Base-by-base conservation (phyloP, 1,140 invertebrate species). In the Aphaenogaster rudis region DNA sequence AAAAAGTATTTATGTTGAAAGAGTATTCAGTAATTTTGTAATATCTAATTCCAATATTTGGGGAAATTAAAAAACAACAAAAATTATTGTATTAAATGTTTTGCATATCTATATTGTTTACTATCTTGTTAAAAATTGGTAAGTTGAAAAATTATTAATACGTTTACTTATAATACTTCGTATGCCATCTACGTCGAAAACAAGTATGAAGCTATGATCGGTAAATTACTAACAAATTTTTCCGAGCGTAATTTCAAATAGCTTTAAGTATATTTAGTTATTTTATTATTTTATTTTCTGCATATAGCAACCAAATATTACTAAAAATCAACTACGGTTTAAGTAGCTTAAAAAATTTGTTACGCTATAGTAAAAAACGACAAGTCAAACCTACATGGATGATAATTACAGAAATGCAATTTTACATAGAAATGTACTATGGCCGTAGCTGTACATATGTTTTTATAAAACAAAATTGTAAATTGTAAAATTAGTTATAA, bases 401-500 rank as follows among this genome's bases (percentile, higher is more conserved):
- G 1, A 39, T 39, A 66, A 66, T 3, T 66, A 66, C 36, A 39
- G 1, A 66, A 64, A 66, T 8, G 8, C 0, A 59, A 39, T 66
- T 66, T 66, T 66, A 39, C 1, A n/a, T 66, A 4, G 17, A 39
- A 39, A 39, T 39, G 1, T 1, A 64, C 3, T 17, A 66, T n/a
- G 8, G 8, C 8, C 17, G 13, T 8, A 21, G 5, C 21, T n/a
- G 7, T 21, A 66, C 36, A 39, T 66, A 59, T n/a, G 17, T 39
- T 66, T n/a, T n/a, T 11, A n/a, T 17, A 66, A 39, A 66, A n/a
- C 7, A 1, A 64, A 64, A 36, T 1, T 64, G 3, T 39, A 39
- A 64, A 39, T 66, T 39, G 17, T 66, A 39, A 66, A 66, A n/a
- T n/a, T 66, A 66, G 11, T n/a, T 66, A 39, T 66, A 3, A 66